Conservation (phyloP, 1,140 invertebrate species). For the Eciton burchellii region DNA sequence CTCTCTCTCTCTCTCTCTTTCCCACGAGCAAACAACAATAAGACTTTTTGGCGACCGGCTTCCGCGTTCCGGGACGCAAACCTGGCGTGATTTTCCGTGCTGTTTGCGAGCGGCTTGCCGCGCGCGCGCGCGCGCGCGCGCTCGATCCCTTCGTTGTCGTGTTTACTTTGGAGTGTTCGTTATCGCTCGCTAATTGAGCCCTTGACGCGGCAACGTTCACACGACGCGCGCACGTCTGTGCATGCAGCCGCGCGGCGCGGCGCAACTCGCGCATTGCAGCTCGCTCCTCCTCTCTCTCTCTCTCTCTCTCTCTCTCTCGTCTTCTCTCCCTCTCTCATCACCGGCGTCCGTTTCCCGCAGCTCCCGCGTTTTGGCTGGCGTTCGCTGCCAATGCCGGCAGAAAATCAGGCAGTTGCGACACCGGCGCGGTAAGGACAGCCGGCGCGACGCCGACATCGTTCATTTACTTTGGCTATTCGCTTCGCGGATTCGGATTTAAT, state of each 20-base stretch:
- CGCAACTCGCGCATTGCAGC: constrained; percentile 27
- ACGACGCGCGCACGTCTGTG: constrained; percentile 53
- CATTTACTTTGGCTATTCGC: constrained; percentile 69
- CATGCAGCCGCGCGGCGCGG: constrained; percentile 19
- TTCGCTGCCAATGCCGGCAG: constrained; percentile 65
- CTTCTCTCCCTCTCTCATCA: not conserved
- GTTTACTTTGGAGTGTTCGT: constrained; percentile 76
- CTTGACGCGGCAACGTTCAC: constrained; percentile 75
- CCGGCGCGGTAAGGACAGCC: constrained; percentile 34
- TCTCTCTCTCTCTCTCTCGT: not conserved
- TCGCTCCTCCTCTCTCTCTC: constrained; percentile 27
- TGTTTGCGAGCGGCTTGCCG: constrained; percentile 49
- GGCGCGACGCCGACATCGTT: constrained; percentile 47
- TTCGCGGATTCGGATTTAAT: constrained; percentile 69
- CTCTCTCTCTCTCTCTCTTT: too few species aligned
- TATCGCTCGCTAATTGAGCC: constrained; percentile 77
- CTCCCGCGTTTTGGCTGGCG: constrained; percentile 33
- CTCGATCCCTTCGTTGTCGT: constrained; percentile 60
- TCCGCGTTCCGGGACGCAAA: constrained; percentile 38
- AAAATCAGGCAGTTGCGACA: constrained; percentile 44
- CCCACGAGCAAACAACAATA: not conserved
- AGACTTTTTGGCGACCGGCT: constrained; percentile 21
- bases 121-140: constrained; percentile 24
- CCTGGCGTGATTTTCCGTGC: constrained; percentile 59
- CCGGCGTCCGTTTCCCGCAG: constrained; percentile 18